phyloP scores from a whole-genome alignment of 2,888 invertebrate species.

The Quadroppia sp. region DNA sequence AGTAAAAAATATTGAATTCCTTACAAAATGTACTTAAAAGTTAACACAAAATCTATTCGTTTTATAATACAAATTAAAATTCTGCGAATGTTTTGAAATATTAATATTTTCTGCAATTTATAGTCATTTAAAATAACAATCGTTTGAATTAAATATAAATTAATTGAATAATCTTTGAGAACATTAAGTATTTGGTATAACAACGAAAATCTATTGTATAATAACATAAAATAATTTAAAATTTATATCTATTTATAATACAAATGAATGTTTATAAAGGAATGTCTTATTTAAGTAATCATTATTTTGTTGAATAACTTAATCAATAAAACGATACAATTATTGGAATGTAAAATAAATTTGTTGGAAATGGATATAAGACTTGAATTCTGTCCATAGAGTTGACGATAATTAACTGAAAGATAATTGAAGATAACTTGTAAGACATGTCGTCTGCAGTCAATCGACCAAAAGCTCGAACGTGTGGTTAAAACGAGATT shows the following conservation, averaged over 20 bases:
- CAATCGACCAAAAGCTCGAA: constrained; percentile 30
- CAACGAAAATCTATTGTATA: not conserved
- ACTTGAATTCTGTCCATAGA: not conserved
- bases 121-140: not conserved
- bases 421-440: constrained; percentile 30
- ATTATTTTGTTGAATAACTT: not conserved
- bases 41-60: not conserved
- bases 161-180: not conserved
- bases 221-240: not conserved
- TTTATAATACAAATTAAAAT: not conserved
- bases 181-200: not conserved
- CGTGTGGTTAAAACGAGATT: constrained; percentile 29
- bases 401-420: constrained; percentile 1
- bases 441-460: not conserved
- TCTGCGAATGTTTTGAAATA: not conserved
- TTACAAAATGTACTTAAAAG: not conserved
- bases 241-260: not conserved
- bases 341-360: constrained; percentile 9
- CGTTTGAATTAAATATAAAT: not conserved
- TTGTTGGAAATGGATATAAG: not conserved
- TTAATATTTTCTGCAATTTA: not conserved
- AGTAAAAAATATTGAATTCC: not conserved
- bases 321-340: constrained; percentile 1
- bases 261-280: not conserved
- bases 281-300: constrained; percentile 2